Evolutionary conservation across 2,888 invertebrate genomes (phyloP).

Genomic region (Drosophila setosimentum): DNA sequence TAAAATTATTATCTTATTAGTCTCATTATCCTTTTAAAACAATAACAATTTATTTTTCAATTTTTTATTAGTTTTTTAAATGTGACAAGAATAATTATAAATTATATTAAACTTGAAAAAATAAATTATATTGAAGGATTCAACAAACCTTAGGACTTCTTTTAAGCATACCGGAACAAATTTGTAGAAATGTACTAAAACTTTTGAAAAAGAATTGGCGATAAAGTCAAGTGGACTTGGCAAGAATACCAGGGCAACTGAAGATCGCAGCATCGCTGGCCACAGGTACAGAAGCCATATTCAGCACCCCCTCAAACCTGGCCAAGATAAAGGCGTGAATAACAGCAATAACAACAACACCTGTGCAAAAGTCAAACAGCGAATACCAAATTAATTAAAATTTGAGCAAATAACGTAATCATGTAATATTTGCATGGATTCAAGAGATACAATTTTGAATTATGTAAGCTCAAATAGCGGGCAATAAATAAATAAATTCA

Average conservation of each 20-base stretch:
- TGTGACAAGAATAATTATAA: not conserved
- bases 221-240: constrained; percentile 62
- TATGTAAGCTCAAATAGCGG: constrained; percentile 38
- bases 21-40: not conserved
- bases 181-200: constrained; percentile 4
- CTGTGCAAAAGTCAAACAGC: constrained; percentile 27
- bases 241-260: constrained; percentile 66
- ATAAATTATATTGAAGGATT: not conserved
- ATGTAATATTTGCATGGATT: constrained; percentile 46
- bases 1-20: not conserved
- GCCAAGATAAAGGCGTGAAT: constrained; percentile 61
- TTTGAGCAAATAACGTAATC: constrained; percentile 58
- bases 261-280: constrained; percentile 41
- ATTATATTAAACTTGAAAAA: not conserved
- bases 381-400: constrained; percentile 64
- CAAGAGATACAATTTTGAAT: constrained; percentile 34
- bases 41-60: too few species aligned
- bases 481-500: constrained; percentile 15
- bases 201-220: constrained; percentile 32
- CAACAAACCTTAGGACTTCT: constrained; percentile 47
- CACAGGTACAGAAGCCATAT: constrained; percentile 1
- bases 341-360: constrained; percentile 32
- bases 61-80: not conserved
- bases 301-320: constrained; percentile 25
- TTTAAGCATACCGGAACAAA: constrained; percentile 24